Evolutionary conservation across 2,113 vertebrate species (phyloP), one percentile per base, ranked within the genome.

Genomic region (Phalacrocorax brasilianus): DNA sequence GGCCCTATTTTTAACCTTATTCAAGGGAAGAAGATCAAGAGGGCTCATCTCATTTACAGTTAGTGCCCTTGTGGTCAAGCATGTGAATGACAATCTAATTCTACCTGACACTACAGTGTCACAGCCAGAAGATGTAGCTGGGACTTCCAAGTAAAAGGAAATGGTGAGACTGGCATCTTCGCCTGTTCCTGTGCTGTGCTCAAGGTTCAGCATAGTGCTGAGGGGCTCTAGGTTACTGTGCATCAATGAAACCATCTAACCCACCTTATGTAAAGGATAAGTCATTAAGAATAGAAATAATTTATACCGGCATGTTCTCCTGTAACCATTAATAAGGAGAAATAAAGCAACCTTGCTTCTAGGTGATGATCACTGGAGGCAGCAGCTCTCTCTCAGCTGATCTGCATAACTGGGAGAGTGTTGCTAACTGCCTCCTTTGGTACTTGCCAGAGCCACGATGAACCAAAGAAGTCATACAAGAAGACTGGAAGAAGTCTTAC

Each of bases 1-100:
- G 28, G 22, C n/a, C 18, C 78, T 89, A 85, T 91, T 94, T 96
- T 95, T 76, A 88, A 55, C 22, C 8, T 83, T 85, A 28, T 53
- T 68, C 53, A 50, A 82, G 38, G 59, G 71, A 85, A 85, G 81
- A 24, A 91, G 78, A 88, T 91, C 66, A 74, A 82, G 35, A 95
- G 88, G 89, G 88, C 27, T 93, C 77, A 91, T 85, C 44, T 68
- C 21, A 63, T 82, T 94, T 85, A 62, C 19, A 65, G 24, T 78
- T 89, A 59, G 30, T 44, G 33, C 28, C 35, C 72, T 88, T 67
- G 33, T 88, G 91, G 84, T 85, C 80, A 95, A 91, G 53, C 50
- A 45, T 56, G 26, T 68, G 65, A 95, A 65, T 72, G 49, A 49
- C 65, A 88, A 7, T 32, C 30, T 58, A 68, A 50, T 52, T 91